phyloP scores from a whole-genome alignment of 2,888 invertebrate genomes.

The Cerceris ruficornis region DNA sequence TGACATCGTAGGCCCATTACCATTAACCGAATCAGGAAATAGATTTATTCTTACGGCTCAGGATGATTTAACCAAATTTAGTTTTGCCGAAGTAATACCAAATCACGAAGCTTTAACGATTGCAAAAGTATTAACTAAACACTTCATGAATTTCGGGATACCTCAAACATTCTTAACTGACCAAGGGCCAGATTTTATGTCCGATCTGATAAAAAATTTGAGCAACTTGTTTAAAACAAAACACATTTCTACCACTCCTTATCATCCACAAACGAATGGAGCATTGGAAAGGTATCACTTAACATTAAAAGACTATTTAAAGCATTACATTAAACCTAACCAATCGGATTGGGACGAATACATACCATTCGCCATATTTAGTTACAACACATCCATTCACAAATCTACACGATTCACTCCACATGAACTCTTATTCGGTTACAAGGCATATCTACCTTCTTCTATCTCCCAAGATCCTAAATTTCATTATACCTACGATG shows the following conservation, averaged over 20 bases:
- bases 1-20: conserved; percentile 17
- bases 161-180: conserved; percentile 2
- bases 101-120: conserved; percentile 15
- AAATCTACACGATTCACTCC: neutral
- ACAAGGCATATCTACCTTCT: conserved; percentile 12
- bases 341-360: conserved; percentile 62
- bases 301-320: conserved; percentile 53
- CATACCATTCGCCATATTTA: conserved; percentile 49
- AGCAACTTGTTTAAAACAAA: conserved; percentile 14
- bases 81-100: conserved; percentile 9
- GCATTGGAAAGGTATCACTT: conserved; percentile 49
- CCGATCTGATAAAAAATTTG: conserved; percentile 10
- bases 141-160: conserved; percentile 11
- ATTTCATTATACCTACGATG: conserved; percentile 7
- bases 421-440: conserved; percentile 12
- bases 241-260: conserved; percentile 1
- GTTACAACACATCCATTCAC: conserved; percentile 1
- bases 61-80: conserved; percentile 23
- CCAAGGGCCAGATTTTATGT: conserved; percentile 19
- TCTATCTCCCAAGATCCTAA: neutral
- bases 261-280: neutral
- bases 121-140: neutral
- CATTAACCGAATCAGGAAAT: conserved; percentile 4
- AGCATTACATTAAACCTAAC: conserved; percentile 49
- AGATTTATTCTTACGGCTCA: conserved; percentile 19